Base-by-base conservation (phyloP, 2,888 invertebrate species). In the Cerastis leucographa region DNA sequence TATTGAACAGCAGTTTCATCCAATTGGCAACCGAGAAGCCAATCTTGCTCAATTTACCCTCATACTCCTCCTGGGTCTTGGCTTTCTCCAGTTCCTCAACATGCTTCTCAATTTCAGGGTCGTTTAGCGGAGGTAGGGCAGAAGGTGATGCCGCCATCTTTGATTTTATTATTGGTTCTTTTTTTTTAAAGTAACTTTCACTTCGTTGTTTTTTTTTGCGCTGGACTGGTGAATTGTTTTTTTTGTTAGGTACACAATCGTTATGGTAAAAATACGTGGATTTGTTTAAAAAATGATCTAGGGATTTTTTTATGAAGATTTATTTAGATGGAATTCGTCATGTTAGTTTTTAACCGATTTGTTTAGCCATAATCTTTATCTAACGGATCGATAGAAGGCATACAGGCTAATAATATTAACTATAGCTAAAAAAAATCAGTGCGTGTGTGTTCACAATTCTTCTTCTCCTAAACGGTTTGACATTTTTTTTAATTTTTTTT, bases 1-100 rank as follows among this genome's bases (percentile, higher is more conserved):
- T 93, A 76, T 95, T 96, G 76, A 96, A 96, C 0, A 96, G 71
- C 3, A 91, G 74, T 62, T 94, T 94, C 95, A 96, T 95, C 95
- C 95, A 95, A 22, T 88, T 92, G 0, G 93, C 87, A 0, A 96
- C 86, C 0, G 94, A 91, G 59, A 91, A 91, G 0, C 94, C 94
- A 7, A 94, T 91, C 68, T 89, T 92, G 25, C 88, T 90, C 76
- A 94, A 80, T 29, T 81, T 91, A 0, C 86, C 88, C 61, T 95
- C 93, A 81, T 95, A 90, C 62, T 95, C 95, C 2, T 94, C 94
- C 1, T 92, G 89, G 3, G 76, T 92, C 1, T 92, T 87, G 0
- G 92, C 91, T 12, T 91, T 90, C 64, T 94, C 92, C 19, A 94
- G 40, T 25, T 94, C 94, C 3, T 88, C 85, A 0, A 93, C 56